A percentile compares a stretch with the other conserved stretches of the same genome.
Conservation (phyloP, 2,888 invertebrate genomes). For the Apomyelois bistriatella region DNA sequence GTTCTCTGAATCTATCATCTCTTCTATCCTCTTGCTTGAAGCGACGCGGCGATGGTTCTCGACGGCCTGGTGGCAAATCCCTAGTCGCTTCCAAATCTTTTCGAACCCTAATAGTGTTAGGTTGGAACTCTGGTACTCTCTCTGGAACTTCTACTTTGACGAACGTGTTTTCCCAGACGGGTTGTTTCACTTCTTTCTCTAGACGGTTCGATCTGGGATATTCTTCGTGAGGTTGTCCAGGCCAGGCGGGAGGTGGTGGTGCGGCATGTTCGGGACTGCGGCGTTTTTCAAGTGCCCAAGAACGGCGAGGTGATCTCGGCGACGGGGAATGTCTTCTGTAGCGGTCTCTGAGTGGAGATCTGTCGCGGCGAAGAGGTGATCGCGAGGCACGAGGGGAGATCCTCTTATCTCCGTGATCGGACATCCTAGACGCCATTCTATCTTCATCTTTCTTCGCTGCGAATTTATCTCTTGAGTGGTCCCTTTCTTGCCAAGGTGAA, state of each 20-base stretch:
- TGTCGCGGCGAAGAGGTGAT: constrained; percentile 50
- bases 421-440: constrained; percentile 33
- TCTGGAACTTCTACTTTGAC: constrained; percentile 26
- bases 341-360: constrained; percentile 55
- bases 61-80: constrained; percentile 4
- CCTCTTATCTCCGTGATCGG: constrained; percentile 27
- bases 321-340: constrained; percentile 56
- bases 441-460: constrained; percentile 41
- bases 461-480: constrained; percentile 25
- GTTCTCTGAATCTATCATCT: constrained; percentile 14
- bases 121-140: constrained; percentile 11
- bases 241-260: constrained; percentile 65
- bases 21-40: constrained; percentile 19
- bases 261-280: constrained; percentile 49
- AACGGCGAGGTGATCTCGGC: constrained; percentile 59
- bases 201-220: constrained; percentile 22
- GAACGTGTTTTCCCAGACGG: constrained; percentile 31
- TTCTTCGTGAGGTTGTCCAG: constrained; percentile 39
- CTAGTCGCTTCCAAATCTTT: constrained; percentile 15
- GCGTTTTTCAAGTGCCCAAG: constrained; percentile 68
- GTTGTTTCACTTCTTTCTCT: constrained; percentile 10
- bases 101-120: constrained; percentile 18
- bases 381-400: constrained; percentile 43
- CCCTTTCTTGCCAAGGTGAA: constrained; percentile 47
- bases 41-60: constrained; percentile 20